phyloP scores from a whole-genome alignment of 1,140 invertebrate species.

The Lepidurus apus region DNA sequence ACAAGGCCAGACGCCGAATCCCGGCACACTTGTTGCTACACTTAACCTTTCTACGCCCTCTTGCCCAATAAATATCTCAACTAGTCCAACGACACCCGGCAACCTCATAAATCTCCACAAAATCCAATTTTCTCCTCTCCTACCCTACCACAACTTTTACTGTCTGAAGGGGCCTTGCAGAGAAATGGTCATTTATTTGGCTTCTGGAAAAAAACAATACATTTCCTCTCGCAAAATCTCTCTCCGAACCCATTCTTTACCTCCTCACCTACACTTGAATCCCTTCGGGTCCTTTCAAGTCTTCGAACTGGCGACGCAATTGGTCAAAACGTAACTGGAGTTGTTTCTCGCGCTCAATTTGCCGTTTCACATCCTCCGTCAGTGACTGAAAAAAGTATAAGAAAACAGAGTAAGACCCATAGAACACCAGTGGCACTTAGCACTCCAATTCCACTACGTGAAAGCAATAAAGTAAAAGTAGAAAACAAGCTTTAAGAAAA shows the following conservation, averaged over 20 bases:
- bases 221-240: not conserved
- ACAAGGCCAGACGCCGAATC: too few species aligned
- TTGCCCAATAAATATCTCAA: too few species aligned
- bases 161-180: not conserved
- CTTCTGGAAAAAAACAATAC: not conserved
- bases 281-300: not conserved
- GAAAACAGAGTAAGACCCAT: not conserved
- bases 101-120: too few species aligned
- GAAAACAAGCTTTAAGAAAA: not conserved
- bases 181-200: constrained; percentile 20
- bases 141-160: not conserved
- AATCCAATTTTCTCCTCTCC: not conserved
- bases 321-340: constrained; percentile 9
- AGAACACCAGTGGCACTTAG: not conserved
- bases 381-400: not conserved
- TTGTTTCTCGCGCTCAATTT: constrained; percentile 9
- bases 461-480: not conserved
- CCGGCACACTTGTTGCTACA: too few species aligned
- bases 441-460: not conserved
- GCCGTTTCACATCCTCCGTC: constrained; percentile 7
- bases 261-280: too few species aligned
- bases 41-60: too few species aligned
- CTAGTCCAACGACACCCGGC: too few species aligned
- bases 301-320: not conserved
- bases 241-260: not conserved